Evolutionary conservation across 2,797 vertebrate genomes (phyloP), one percentile per base, ranked within the genome.

Genomic region (Lates japonicus): DNA sequence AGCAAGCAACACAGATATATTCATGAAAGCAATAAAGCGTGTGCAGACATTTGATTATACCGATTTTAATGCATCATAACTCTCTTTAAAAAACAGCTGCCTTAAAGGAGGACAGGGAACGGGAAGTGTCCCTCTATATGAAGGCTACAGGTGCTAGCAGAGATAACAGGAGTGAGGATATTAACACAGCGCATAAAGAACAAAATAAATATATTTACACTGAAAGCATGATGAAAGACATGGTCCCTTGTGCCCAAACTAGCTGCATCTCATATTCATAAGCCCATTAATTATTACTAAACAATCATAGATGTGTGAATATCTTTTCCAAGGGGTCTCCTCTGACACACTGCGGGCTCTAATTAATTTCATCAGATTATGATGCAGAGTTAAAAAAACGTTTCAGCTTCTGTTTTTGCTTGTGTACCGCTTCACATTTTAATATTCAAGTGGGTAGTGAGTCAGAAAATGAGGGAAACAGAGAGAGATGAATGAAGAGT

Each of bases 231-330:
- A 82, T 49, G 51, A 82, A 76, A 75, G 51, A 78, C 58, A 72
- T 2, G 2, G 25, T 82, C 46, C 46, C 60, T 39, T 66, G 52
- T 86, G 74, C 25, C 29, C 44, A 52, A 73, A 78, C 54, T 13
- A 46, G 55, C 57, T 57, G 31, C 65, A 78, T 83, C 68, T 66
- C 29, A 79, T 80, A 85, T 91, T 83, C 61, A 87, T 65, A 14
- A 82, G 44, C 33, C 78, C 74, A 85, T 90, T 74, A 76, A 86
- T 90, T 80, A 89, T 90, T 91, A 83, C 49, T 59, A 48, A 80
- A 74, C 71, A 82, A 59, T 79, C 66, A 59, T 61, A 70, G 66
- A 68, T 70, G 67, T 81, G 67, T 65, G 76, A 76, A 73, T 71
- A 33, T 54, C 33, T 20, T 57, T n/a, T 68, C 61, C 35, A 60